These are phyloP conservation scores for Phoxinus phoxinus DNA, from an alignment of 2,113 vertebrate genomes.

Conservation along the genomic window DNA sequence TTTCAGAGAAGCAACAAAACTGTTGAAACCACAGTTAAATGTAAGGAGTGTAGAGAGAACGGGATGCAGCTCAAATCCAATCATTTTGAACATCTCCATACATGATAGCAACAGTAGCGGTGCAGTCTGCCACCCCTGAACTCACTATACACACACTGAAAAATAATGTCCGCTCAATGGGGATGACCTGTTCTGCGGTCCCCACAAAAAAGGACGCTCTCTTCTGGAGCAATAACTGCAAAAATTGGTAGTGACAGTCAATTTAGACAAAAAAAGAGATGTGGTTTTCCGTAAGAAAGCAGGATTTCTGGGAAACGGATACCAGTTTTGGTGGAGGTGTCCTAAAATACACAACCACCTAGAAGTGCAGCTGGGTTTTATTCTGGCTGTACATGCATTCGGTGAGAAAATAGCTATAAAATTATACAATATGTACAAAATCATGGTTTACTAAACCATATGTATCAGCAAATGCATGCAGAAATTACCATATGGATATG, in stretches of 20 bases:
- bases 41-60: neutral
- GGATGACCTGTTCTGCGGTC: neutral
- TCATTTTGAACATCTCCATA: neutral
- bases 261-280: neutral
- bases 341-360: neutral
- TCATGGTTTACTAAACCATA: neutral
- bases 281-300: neutral
- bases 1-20: neutral
- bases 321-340: neutral
- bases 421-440: neutral
- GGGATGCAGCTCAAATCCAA: neutral
- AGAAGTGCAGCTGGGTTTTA: neutral
- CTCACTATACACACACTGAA: neutral
- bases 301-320: neutral
- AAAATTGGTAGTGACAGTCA: constrained; percentile 6
- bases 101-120: neutral
- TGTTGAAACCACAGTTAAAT: neutral
- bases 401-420: neutral
- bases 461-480: neutral
- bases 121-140: neutral
- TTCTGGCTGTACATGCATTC: constrained; percentile 1
- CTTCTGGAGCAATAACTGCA: neutral
- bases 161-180: neutral
- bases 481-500: neutral
- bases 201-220: neutral